Conservation (phyloP, 2,113 vertebrate species). For the Tenebrosternarchus preto region DNA sequence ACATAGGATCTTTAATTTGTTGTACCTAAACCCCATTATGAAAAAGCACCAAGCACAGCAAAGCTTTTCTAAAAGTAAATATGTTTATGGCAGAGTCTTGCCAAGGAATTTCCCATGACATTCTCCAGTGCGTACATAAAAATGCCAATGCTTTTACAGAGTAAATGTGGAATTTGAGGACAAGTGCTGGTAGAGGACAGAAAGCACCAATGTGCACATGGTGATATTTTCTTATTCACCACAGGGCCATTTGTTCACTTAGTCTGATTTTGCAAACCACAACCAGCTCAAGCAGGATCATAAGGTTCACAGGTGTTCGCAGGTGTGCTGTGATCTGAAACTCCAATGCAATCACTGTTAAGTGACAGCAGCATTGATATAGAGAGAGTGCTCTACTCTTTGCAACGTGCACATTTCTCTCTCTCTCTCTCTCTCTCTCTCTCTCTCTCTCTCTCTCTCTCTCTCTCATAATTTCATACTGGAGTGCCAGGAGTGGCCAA, state of each 20-base stretch:
- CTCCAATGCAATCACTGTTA: background rate
- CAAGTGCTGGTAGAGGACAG: slow-evolving; percentile 11
- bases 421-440: background rate
- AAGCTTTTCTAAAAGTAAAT: slow-evolving; percentile 45
- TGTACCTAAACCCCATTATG: slow-evolving; percentile 55
- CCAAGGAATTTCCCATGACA: slow-evolving; percentile 46
- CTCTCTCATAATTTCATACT: background rate
- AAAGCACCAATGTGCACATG: background rate
- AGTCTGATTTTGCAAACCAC: slow-evolving; percentile 5
- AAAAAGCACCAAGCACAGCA: slow-evolving; percentile 51
- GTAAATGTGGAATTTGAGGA: slow-evolving; percentile 28
- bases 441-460: background rate
- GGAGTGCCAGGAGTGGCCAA: background rate
- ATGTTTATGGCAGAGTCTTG: slow-evolving; percentile 41
- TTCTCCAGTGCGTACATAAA: slow-evolving; percentile 32
- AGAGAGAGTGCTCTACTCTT: background rate
- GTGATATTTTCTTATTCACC: background rate
- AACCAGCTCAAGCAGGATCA: background rate
- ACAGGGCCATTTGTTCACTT: slow-evolving; percentile 15
- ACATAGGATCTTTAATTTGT: slow-evolving; percentile 70
- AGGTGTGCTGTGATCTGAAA: background rate
- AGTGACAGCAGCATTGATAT: background rate
- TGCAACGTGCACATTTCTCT: background rate
- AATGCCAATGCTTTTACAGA: background rate
- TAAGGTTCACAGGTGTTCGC: background rate